Evolutionary conservation across 2,113 vertebrate genomes (phyloP), one percentile per base, ranked within the genome.

Genomic region (Beaufortia kweichowensis): DNA sequence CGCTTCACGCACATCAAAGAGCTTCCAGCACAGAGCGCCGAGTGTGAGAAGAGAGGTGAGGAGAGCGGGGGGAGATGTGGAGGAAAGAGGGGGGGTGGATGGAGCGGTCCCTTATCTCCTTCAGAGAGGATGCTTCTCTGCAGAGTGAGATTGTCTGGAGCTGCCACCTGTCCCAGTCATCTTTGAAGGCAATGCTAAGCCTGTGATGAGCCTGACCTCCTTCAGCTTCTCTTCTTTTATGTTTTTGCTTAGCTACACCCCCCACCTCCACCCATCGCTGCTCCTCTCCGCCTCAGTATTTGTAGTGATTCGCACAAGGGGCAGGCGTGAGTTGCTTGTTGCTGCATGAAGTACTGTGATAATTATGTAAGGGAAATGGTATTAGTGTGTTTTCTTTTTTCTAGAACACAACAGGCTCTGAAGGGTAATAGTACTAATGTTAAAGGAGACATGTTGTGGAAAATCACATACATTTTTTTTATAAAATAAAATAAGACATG

Each of bases 131-230:
- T 94, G 92, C 91, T 91, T 89, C 92, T 92, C 90, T 93, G 92
- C 89, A 90, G 93, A 88, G 87, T 69, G 85, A 92, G 92, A 97
- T 97, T 98, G 95, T 97, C 95, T 95, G 90, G 93, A 95, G 96
- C 95, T 95, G 95, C 95, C 96, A 98, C 94, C 96, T 98, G 96
- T 97, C 96, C 94, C 95, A 93, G 92, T 90, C 94, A 96, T 96
- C 96, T 98, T 96, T 98, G 95, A 98, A 98, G 94, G 92, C 93
- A 94, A 94, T 69, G 84, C 91, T 96, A 95, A 97, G 94, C 93
- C 93, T 95, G 92, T 96, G 96, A 98, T 96, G 94, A 94, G 91
- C 92, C 94, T 98, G 96, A 97, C 96, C 96, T 96, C 95, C 95
- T 95, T 91, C 90, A 94, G 94, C 94, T 96, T 88, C 89, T 92